A percentile compares a stretch with the other conserved stretches of the same genome.
phyloP scores from a whole-genome alignment of 2,888 invertebrate genomes.

The Cordilura impudica region DNA sequence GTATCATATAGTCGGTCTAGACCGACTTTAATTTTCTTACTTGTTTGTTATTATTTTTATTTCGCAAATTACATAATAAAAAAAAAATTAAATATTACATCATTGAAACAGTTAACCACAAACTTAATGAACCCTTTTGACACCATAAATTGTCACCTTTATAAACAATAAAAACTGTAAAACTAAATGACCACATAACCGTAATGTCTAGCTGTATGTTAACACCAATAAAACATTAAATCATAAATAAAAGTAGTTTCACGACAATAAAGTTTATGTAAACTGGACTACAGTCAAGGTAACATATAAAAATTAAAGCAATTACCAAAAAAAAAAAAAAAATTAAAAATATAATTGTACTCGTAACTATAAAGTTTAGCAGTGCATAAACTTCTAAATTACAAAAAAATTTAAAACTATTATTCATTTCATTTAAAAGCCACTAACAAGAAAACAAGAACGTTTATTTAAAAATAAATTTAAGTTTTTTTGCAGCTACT shows the following conservation, averaged over 20 bases:
- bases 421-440: slow-evolving; percentile 5
- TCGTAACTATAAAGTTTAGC: not conserved
- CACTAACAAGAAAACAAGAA: not conserved
- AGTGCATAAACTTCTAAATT: not conserved
- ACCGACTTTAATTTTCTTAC: no score
- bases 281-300: slow-evolving; percentile 47
- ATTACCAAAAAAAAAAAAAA: slow-evolving; percentile 15
- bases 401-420: slow-evolving; percentile 7
- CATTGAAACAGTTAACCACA: not conserved
- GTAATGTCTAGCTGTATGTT: slow-evolving; percentile 9
- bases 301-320: slow-evolving; percentile 25
- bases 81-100: not conserved
- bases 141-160: not conserved
- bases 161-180: not conserved
- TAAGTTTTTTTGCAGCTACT: slow-evolving; percentile 7
- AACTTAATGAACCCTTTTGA: not conserved
- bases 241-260: not conserved
- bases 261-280: slow-evolving; percentile 23
- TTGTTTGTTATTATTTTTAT: no score
- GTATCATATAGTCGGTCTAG: no score
- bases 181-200: slow-evolving; percentile 6
- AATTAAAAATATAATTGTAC: not conserved
- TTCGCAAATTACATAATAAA: not conserved
- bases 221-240: not conserved
- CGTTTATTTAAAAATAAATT: not conserved